These are phyloP conservation scores for Drosophila mauritiana DNA, from an alignment of 1,140 invertebrate genomes.

Conservation along the genomic window DNA sequence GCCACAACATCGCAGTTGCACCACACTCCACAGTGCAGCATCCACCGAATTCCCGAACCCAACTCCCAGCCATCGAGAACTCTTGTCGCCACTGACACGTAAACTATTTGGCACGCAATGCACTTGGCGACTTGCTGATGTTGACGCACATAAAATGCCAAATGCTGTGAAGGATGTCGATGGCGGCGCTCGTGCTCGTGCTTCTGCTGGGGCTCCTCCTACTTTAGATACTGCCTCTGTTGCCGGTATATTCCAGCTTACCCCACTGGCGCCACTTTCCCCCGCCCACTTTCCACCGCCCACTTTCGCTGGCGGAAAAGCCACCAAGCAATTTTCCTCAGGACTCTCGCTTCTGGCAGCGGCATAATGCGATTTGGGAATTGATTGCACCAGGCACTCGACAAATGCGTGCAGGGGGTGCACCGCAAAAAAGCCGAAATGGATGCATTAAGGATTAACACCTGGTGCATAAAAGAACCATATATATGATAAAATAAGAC, in stretches of 20 bases:
- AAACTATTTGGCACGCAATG: constrained; percentile 81
- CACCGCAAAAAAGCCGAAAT: constrained; percentile 2
- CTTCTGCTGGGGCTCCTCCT: constrained; percentile 6
- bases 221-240: constrained; percentile 15
- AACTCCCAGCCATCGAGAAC: constrained; percentile 15
- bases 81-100: constrained; percentile 63
- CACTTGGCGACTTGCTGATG: constrained; percentile 74
- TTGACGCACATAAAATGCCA: constrained; percentile 80
- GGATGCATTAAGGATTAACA: neutral
- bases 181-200: neutral
- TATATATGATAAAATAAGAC: neutral
- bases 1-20: constrained; percentile 27
- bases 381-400: constrained; percentile 74
- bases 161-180: constrained; percentile 51
- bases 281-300: too few species aligned
- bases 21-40: constrained; percentile 1
- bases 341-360: constrained; percentile 32
- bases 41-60: neutral
- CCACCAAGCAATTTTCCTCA: constrained; percentile 67
- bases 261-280: too few species aligned
- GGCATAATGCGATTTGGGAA: constrained; percentile 80
- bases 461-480: neutral
- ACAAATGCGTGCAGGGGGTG: constrained; percentile 51
- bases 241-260: neutral
- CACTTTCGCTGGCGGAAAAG: constrained; percentile 23